Conservation (phyloP, 2,888 invertebrate species). For the Eristalinus sepulchralis region DNA sequence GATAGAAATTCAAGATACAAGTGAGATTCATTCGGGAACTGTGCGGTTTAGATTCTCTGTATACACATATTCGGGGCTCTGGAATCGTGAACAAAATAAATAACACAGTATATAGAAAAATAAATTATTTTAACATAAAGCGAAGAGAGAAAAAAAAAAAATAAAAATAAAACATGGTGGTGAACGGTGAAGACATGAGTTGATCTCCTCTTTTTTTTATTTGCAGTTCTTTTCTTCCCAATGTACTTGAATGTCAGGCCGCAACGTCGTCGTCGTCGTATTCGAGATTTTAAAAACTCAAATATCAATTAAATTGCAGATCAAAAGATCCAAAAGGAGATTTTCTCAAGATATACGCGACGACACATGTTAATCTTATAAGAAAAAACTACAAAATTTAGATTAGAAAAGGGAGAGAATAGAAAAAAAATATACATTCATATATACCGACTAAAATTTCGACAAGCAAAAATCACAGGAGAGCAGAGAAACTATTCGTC, state of each 20-base stretch:
- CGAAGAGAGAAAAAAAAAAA: constrained; percentile 19
- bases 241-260: constrained; percentile 66
- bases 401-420: background rate
- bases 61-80: background rate
- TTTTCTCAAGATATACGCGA: constrained; percentile 25
- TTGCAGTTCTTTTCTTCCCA: constrained; percentile 68
- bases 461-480: constrained; percentile 3
- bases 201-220: constrained; percentile 66
- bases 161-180: constrained; percentile 54
- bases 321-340: constrained; percentile 34
- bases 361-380: constrained; percentile 34
- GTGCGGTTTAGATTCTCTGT: constrained; percentile 24
- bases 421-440: background rate
- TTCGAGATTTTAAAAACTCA: constrained; percentile 44
- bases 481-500: background rate
- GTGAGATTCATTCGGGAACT: constrained; percentile 33
- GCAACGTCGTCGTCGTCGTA: constrained; percentile 56
- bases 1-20: constrained; percentile 36
- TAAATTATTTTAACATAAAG: constrained; percentile 8
- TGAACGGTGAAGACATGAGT: constrained; percentile 56
- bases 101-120: constrained; percentile 7
- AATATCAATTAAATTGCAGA: constrained; percentile 45
- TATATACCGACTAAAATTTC: background rate
- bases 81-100: background rate
- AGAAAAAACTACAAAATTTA: constrained; percentile 11